A percentile compares a stretch with the other conserved stretches of the same genome.
These are phyloP conservation scores for Perca schrenkii DNA, from an alignment of 2,113 vertebrate species.

Conservation along the genomic window DNA sequence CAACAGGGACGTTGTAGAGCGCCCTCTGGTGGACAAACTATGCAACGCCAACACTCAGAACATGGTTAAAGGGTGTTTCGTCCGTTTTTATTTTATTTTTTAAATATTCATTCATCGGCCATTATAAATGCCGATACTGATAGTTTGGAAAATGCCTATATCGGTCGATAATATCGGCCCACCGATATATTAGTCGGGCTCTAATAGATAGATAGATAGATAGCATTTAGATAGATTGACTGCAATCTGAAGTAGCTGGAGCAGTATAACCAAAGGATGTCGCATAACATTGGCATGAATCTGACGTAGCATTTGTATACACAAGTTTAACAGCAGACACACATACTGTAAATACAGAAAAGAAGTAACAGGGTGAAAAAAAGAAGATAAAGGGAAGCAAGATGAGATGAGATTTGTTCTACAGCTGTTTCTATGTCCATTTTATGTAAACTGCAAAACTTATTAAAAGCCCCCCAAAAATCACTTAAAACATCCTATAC, in stretches of 20 bases:
- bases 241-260: neutral
- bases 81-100: no score
- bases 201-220: neutral
- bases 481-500: neutral
- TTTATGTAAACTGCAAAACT: conserved; percentile 49
- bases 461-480: conserved; percentile 21
- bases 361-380: neutral
- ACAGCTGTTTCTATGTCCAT: conserved; percentile 28
- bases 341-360: neutral
- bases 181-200: no score
- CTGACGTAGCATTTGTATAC: neutral
- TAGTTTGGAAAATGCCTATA: no score
- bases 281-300: no score
- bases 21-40: no score
- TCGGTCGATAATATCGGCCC: no score
- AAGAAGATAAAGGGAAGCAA: neutral
- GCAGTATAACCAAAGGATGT: neutral
- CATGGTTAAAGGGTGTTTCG: no score
- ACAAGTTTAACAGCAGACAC: neutral
- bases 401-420: neutral
- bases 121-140: no score
- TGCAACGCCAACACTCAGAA: no score
- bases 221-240: neutral
- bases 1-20: no score
- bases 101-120: no score